These are phyloP conservation scores for Periplaneta americana DNA, from an alignment of 1,140 invertebrate species.

Conservation along the genomic window DNA sequence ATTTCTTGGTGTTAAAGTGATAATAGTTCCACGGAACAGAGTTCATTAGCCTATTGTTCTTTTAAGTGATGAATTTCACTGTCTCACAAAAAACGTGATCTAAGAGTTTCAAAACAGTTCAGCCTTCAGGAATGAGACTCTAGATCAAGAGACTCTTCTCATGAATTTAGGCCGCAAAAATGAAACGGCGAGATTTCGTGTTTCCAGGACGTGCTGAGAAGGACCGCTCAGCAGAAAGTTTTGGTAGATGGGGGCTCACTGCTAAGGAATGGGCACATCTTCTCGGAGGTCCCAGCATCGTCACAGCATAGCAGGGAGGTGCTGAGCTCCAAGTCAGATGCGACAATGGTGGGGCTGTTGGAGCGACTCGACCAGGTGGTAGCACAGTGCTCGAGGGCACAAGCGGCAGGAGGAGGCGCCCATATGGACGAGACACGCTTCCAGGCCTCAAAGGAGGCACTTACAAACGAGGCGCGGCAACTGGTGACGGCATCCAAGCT, in stretches of 20 bases:
- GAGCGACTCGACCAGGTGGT: slow-evolving; percentile 60
- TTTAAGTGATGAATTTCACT: too few species aligned
- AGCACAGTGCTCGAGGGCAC: slow-evolving; percentile 58
- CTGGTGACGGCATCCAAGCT: slow-evolving; percentile 79
- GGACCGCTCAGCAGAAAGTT: not conserved
- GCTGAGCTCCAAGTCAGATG: slow-evolving; percentile 57
- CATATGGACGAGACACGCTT: slow-evolving; percentile 68
- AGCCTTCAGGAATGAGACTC: too few species aligned
- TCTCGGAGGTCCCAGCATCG: slow-evolving; percentile 21
- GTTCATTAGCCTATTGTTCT: too few species aligned
- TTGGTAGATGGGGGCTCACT: slow-evolving; percentile 25
- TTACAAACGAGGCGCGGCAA: slow-evolving; percentile 72
- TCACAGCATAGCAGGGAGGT: slow-evolving; percentile 42
- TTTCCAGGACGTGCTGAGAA: not conserved
- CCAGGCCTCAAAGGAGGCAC: slow-evolving; percentile 63
- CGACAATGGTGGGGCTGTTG: slow-evolving; percentile 55
- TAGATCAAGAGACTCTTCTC: too few species aligned
- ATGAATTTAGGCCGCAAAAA: too few species aligned
- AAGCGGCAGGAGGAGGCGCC: slow-evolving; percentile 59
- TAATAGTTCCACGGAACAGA: too few species aligned
- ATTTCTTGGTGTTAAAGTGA: too few species aligned
- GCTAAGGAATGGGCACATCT: slow-evolving; percentile 46
- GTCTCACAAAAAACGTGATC: too few species aligned
- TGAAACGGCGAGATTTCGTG: too few species aligned
- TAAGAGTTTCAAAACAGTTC: too few species aligned